Evolutionary conservation across 2,888 invertebrate genomes (phyloP), one percentile per base, ranked within the genome.

Genomic region (Flabesymbios commensalis): DNA sequence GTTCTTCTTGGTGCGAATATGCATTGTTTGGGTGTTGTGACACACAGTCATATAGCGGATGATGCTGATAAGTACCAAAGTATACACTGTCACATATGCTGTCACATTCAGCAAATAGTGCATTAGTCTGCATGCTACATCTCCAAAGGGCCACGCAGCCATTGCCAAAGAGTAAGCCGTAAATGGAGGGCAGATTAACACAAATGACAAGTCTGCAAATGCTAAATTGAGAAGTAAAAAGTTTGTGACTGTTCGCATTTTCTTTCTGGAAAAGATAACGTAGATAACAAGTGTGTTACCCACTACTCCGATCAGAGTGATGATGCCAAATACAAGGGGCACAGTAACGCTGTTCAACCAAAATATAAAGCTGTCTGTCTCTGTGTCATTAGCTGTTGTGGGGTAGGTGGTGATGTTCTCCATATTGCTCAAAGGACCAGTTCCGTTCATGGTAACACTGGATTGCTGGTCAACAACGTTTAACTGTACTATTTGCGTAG

Each of bases 71-170:
- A 65, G 60, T 3, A 65, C 63, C 36, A 65, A 58, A 3, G 65
- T 94, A 83, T 93, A 94, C 5, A 94, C 92, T 71, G 92, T 92
- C 57, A 92, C 92, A 78, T 92, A 93, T 29, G 93, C 93, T 19
- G 93, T 92, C 39, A 93, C 92, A 61, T 92, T 91, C 68, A 92
- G 91, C 78, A 93, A 88, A 77, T 93, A 94, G 81, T 94, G 93
- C 19, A 94, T 92, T 28, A 90, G 88, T 83, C 91, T 90, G 84
- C 93, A 93, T 89, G 91, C 92, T 79, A 88, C 85, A 76, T 90
- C 89, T 5, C 93, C 93, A 75, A 94, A 93, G 0, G 92, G 91
- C 93, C 94, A 94, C 77, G 88, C 87, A 17, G 90, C 88, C 2
- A 47, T 48, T 29, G 65, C 67, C 17, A 70, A 61, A 29, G 42